Evolutionary conservation across 2,888 invertebrate species (phyloP), one percentile per base, ranked within the genome.

Genomic region (Cephus pygmeus): DNA sequence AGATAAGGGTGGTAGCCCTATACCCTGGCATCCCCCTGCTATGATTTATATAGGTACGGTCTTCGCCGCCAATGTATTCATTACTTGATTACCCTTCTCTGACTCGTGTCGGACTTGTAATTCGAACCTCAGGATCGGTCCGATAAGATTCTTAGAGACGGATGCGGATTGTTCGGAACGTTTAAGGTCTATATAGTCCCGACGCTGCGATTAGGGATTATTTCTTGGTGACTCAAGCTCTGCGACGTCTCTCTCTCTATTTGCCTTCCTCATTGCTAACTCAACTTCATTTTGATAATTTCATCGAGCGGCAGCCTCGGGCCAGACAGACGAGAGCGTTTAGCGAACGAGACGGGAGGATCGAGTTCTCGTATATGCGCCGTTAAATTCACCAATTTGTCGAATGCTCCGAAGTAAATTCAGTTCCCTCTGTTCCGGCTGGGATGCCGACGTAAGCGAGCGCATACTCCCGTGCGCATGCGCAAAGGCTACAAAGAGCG

Each of bases 21-120:
- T 83, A 78, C 83, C 75, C 81, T 81, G 85, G 85, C 83, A 84
- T 85, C 83, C 88, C 84, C 85, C 80, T 75, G 73, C 83, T 80
- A 87, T 88, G 89, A 90, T 90, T 89, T 90, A 90, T 89, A 88
- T 86, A 87, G 83, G 83, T 81, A 84, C 82, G 85, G 86, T 86
- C 88, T 88, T 88, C 85, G 85, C 81, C 83, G 79, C 81, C 87
- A 83, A 87, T 87, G 86, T 88, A 88, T 89, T 89, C 89, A 89
- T 90, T 89, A 88, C 87, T 86, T 87, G 88, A 89, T 89, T 87
- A 88, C 84, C 85, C 85, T 81, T 84, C 82, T 83, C 82, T 81
- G 80, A 56, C 56, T 56, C 23, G 56, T 56, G 56, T 23, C 56
- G 56, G 56, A 56, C 56, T 56, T 56, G 56, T 56, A 56, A 56